A percentile compares a stretch with the other conserved stretches of the same genome.
Evolutionary conservation across 2,113 vertebrate genomes (phyloP).

Genomic region (Siphamia tubifer): DNA sequence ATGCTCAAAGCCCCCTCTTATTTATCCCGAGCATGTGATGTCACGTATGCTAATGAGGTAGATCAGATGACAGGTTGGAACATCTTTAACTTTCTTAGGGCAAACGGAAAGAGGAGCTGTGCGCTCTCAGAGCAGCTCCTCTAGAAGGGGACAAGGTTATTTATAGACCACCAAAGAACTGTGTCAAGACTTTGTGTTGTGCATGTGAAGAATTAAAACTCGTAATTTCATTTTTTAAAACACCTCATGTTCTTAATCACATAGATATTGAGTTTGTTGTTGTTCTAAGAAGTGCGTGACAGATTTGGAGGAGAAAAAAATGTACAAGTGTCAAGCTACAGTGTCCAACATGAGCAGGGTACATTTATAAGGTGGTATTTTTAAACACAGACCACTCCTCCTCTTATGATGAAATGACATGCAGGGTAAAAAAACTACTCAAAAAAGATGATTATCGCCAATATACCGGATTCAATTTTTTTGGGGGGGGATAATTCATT

Average conservation of each 20-base stretch:
- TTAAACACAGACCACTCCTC: slow-evolving; percentile 64
- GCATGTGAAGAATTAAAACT: slow-evolving; percentile 62
- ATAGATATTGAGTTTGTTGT: no score
- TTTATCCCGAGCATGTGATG: slow-evolving; percentile 84
- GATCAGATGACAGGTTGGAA: slow-evolving; percentile 84
- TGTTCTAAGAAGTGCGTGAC: neutral
- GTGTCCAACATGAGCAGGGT: neutral
- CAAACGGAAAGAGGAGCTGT: slow-evolving; percentile 84
- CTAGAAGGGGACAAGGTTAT: slow-evolving; percentile 82
- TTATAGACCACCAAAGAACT: slow-evolving; percentile 82
- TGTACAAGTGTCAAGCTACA: neutral
- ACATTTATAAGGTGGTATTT: slow-evolving; percentile 73
- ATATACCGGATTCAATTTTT: neutral
- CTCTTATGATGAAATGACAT: slow-evolving; percentile 72
- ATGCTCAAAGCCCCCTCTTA: slow-evolving; percentile 84
- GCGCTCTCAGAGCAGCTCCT: slow-evolving; percentile 57
- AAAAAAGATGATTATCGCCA: slow-evolving; percentile 20
- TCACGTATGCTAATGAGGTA: slow-evolving; percentile 66
- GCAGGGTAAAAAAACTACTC: slow-evolving; percentile 19
- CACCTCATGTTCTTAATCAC: neutral
- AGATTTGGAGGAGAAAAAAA: neutral
- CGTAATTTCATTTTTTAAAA: neutral
- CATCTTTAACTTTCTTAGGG: slow-evolving; percentile 98
- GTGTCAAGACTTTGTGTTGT: slow-evolving; percentile 64
- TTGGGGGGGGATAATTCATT: neutral